These are phyloP conservation scores for Eulemur rubriventer DNA, from an alignment of 2,797 vertebrate genomes.

Conservation along the genomic window DNA sequence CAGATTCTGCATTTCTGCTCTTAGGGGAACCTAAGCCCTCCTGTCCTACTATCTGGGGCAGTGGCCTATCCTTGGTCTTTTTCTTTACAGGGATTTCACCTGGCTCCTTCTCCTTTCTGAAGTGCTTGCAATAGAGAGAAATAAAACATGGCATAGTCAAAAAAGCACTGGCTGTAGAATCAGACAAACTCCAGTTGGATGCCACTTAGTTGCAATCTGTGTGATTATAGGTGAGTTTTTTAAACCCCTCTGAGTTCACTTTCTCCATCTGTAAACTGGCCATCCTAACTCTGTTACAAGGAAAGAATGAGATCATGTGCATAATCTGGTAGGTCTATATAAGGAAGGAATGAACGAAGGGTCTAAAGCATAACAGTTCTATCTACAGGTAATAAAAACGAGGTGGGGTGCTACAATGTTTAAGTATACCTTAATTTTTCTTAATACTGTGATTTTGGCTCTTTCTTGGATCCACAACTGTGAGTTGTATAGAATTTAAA, in stretches of 20 bases:
- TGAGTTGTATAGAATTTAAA: not conserved
- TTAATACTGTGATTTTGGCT: not conserved
- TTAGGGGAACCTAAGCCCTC: not conserved
- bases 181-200: not conserved
- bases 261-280: not conserved
- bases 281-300: not conserved
- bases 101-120: not conserved
- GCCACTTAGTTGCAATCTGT: not conserved
- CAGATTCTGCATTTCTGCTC: not conserved
- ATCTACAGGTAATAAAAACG: not conserved
- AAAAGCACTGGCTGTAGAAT: not conserved
- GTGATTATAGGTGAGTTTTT: not conserved
- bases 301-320: not conserved
- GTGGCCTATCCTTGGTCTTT: not conserved
- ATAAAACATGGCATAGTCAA: not conserved
- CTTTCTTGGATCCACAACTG: not conserved
- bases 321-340: not conserved
- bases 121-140: not conserved
- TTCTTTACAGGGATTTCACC: not conserved
- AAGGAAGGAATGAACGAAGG: not conserved
- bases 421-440: not conserved
- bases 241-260: not conserved
- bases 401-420: not conserved
- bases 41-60: not conserved
- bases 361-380: not conserved